These are phyloP conservation scores for Myathropa florea DNA, from an alignment of 2,888 invertebrate species.

Conservation along the genomic window DNA sequence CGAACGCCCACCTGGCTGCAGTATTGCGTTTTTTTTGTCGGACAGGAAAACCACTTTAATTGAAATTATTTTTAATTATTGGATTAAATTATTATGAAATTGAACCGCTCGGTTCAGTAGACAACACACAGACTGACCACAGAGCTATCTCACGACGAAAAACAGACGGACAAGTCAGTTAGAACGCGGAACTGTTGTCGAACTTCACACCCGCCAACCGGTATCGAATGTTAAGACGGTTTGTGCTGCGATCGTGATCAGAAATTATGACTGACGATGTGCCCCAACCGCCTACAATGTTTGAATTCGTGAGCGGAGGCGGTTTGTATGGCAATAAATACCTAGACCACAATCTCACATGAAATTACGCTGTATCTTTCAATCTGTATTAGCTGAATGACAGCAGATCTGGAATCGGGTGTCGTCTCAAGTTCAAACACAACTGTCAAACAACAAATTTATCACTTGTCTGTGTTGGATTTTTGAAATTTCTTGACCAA, in stretches of 20 bases:
- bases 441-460: background rate
- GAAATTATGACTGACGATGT: background rate
- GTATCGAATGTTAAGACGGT: no score
- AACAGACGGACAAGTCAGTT: background rate
- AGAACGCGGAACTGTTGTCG: background rate
- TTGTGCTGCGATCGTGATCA: background rate
- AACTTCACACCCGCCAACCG: background rate
- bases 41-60: background rate
- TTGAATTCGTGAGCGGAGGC: background rate
- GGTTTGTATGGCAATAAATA: background rate
- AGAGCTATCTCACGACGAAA: no score
- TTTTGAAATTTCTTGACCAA: background rate
- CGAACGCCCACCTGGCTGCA: slow-evolving; percentile 24
- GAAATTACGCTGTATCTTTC: background rate
- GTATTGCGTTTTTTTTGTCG: background rate
- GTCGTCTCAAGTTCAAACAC: background rate
- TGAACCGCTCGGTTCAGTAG: background rate
- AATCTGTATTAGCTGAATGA: background rate
- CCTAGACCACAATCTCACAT: background rate
- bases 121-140: no score
- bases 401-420: background rate
- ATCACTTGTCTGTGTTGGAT: background rate
- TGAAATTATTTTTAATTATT: background rate
- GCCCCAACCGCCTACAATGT: background rate
- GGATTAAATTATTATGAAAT: background rate